These are phyloP conservation scores for Hirundichthys speculiger DNA, from an alignment of 2,113 vertebrate species.

Conservation along the genomic window DNA sequence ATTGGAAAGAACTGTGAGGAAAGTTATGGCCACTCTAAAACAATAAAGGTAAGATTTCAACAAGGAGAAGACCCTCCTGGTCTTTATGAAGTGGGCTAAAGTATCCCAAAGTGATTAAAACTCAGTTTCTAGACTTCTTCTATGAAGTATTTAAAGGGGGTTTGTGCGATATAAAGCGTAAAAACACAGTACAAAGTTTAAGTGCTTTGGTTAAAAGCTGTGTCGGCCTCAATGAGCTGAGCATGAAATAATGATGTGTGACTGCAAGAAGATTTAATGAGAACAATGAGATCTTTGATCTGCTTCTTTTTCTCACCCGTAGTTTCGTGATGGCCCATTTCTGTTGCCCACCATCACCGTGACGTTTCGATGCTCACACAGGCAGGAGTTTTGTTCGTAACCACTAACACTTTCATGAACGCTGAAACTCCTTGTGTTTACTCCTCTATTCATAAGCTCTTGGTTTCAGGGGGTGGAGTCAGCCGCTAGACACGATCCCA, in stretches of 20 bases:
- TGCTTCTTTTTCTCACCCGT: constrained; percentile 13
- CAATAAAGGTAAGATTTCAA: no score
- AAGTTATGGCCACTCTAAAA: no score
- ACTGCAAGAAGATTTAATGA: constrained; percentile 14
- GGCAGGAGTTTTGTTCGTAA: no score
- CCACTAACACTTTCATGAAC: no score
- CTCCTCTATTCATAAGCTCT: no score
- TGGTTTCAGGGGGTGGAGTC: no score
- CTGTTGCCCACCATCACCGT: no score
- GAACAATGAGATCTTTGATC: constrained; percentile 1
- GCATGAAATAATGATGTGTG: neutral
- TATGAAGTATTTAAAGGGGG: neutral
- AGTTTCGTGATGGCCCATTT: constrained; percentile 3
- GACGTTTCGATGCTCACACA: no score
- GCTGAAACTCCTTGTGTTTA: no score
- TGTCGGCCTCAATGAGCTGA: neutral
- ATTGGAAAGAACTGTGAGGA: no score
- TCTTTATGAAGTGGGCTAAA: neutral
- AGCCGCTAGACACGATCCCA: no score
- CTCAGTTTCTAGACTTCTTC: neutral
- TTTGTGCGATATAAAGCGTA: neutral
- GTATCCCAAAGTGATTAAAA: neutral
- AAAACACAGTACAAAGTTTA: neutral
- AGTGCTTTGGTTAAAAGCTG: neutral
- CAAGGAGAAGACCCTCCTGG: no score